These are phyloP conservation scores for Acronicta alni DNA, from an alignment of 2,888 invertebrate genomes.

Conservation along the genomic window DNA sequence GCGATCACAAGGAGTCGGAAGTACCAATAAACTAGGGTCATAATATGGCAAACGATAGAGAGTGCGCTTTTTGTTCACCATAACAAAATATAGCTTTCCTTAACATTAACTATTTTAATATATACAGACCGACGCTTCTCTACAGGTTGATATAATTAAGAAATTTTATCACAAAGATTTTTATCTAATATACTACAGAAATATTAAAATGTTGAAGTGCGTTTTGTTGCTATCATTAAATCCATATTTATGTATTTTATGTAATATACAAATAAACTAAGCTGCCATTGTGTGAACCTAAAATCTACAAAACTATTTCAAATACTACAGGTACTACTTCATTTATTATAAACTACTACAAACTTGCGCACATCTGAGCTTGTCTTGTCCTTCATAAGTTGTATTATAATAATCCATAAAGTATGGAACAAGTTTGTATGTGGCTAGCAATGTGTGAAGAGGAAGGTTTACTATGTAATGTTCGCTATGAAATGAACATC, in stretches of 20 bases:
- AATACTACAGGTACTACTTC: conserved; percentile 30
- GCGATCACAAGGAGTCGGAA: conserved; percentile 63
- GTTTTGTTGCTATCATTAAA: conserved; percentile 59
- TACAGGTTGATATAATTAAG: conserved; percentile 81
- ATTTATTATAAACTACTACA: conserved; percentile 8
- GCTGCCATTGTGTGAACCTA: conserved; percentile 44
- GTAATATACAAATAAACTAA: conserved; percentile 36
- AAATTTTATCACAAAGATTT: conserved; percentile 85
- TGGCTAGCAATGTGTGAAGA: conserved; percentile 18
- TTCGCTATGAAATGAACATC: conserved; percentile 52
- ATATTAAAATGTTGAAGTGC: conserved; percentile 70
- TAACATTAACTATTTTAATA: conserved; percentile 74
- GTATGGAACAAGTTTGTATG: not conserved
- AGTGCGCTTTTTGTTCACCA: conserved; percentile 78
- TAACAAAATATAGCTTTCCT: conserved; percentile 87
- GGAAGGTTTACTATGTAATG: conserved; percentile 20
- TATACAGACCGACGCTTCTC: conserved; percentile 75
- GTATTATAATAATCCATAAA: too few relatives aligned
- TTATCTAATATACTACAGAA: conserved; percentile 79
- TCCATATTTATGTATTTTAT: conserved; percentile 12
- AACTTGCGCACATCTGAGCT: not conserved
- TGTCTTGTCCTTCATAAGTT: too few relatives aligned
- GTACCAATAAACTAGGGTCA: conserved; percentile 62
- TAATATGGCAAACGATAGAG: conserved; percentile 78
- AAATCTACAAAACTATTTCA: conserved; percentile 28